Base-by-base conservation (phyloP, 1,140 invertebrate species). In the Cydia pomonella region DNA sequence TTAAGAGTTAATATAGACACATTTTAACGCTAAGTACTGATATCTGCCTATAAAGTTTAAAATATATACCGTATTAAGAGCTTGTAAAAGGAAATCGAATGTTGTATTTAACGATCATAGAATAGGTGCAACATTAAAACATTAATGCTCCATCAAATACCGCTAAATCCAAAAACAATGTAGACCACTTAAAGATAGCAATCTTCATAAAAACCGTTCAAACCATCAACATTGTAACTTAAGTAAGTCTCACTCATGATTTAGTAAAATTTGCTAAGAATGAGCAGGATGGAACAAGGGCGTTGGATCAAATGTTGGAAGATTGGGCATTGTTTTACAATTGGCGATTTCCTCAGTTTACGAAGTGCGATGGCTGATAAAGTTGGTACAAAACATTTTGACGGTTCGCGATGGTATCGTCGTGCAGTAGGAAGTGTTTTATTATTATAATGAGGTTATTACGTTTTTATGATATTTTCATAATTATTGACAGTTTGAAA, bases 331-430 rank as follows among this genome's bases (percentile, higher is more conserved):
- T 69, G 64, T 69, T 29, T 29, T 79, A 80, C 82, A 88, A 87
- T 89, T 87, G 84, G 86, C 85, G 84, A 89, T 87, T 87, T 89
- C 87, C 86, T 86, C 81, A 81, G 85, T 85, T 85, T 86, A 82
- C 76, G 79, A 82, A 83, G 81, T 78, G 82, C 79, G 86, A 89
- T 87, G 69, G 38, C 41, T 85, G 87, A 89, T 89, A 85, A 82
- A 74, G 84, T 87, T 81, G 80, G 41, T 84, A 81, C 87, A 81
- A 89, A 88, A 89, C 85, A 89, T 89, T 89, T 86, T 89, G 87
- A 89, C 84, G 87, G 80, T 82, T 74, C 72, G 16, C 38, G 72
- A 50, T 53, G 12, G 41, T 69, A 69, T 69, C 64, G 33, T 29
- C 64, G 64, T 29, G 13, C 13, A 38, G 33, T 23, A 33, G 64